These are phyloP conservation scores for Lumbricus terrestris DNA, from an alignment of 2,888 invertebrate genomes.

Conservation along the genomic window DNA sequence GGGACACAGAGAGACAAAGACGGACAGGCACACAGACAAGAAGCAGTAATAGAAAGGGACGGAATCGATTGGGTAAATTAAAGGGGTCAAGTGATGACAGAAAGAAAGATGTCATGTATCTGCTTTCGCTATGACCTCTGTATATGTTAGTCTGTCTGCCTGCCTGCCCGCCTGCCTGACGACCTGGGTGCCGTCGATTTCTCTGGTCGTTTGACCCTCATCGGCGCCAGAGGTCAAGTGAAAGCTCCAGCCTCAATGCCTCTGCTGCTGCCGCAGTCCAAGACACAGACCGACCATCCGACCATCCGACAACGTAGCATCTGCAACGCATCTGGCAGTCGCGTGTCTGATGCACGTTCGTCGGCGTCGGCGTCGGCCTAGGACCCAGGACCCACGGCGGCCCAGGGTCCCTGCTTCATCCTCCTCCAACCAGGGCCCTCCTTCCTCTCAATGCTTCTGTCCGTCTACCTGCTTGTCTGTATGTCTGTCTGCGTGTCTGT, in stretches of 20 bases:
- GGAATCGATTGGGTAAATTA: background rate
- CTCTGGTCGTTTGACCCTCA: background rate
- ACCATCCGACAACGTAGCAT: background rate
- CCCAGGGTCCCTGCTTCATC: too few relatives aligned
- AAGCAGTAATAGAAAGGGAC: background rate
- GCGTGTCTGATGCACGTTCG: background rate
- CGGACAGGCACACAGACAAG: background rate
- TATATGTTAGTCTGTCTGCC: background rate
- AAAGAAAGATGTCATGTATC: background rate
- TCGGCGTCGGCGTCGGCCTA: background rate
- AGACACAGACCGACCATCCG: background rate
- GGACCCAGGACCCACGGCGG: too few relatives aligned
- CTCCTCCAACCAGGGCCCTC: background rate
- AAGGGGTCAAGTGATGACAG: background rate
- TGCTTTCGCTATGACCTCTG: background rate
- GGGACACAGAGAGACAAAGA: background rate
- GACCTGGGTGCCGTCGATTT: background rate
- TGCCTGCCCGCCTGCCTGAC: background rate
- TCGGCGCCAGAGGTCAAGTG: background rate
- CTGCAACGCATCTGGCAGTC: background rate
- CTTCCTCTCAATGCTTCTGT: background rate
- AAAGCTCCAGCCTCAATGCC: slow-evolving; percentile 3
- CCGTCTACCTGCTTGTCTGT: too few relatives aligned
- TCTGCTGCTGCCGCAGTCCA: slow-evolving; percentile 3
- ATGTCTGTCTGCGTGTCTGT: too few relatives aligned